phyloP scores from a whole-genome alignment of 2,888 invertebrate genomes.

The Fragum whitleyi region DNA sequence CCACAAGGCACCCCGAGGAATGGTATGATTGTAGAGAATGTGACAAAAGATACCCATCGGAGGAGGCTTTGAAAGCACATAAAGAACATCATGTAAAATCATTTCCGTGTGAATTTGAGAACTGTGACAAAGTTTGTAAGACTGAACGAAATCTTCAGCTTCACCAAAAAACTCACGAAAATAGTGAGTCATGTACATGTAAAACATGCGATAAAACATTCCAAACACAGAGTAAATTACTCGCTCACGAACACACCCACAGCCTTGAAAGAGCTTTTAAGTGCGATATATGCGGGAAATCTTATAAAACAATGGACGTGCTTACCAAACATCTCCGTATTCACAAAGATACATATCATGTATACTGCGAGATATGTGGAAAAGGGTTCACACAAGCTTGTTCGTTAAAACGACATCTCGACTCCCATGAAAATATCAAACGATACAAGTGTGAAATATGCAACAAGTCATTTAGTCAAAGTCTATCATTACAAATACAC shows the following conservation, averaged over 20 bases:
- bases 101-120: not conserved
- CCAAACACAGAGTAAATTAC: constrained; percentile 14
- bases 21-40: not conserved
- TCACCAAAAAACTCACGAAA: constrained; percentile 24
- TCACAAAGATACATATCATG: constrained; percentile 31
- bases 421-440: constrained; percentile 33
- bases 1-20: not conserved
- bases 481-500: constrained; percentile 23
- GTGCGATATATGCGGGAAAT: constrained; percentile 47
- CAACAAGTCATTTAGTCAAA: constrained; percentile 27
- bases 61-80: constrained; percentile 10
- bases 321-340: constrained; percentile 38
- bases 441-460: constrained; percentile 36
- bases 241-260: constrained; percentile 28
- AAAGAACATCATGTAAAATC: constrained; percentile 12
- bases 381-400: constrained; percentile 38
- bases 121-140: constrained; percentile 22
- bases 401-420: constrained; percentile 28
- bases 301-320: constrained; percentile 43
- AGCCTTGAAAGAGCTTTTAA: constrained; percentile 16
- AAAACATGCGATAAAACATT: constrained; percentile 31
- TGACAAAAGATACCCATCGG: not conserved
- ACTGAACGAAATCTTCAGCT: constrained; percentile 6
- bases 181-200: constrained; percentile 29
- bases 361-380: constrained; percentile 49